Percentiles rank a stretch among this genome's conserved stretches.
Conservation (phyloP, 2,113 vertebrate genomes). For the zebrafish (Danio rerio) region GRCz12tu NC_133180.1:22061501-22062000, state of each 20-base stretch:
- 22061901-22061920: conserved; percentile 54
- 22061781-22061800: conserved; percentile 21
- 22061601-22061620: too few relatives aligned
- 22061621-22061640: too few relatives aligned
- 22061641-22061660: too few relatives aligned
- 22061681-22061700: conserved; percentile 40
- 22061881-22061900: conserved; percentile 54
- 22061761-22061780: conserved; percentile 9
- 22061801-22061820: conserved; percentile 34
- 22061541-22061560: too few relatives aligned
- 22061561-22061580: too few relatives aligned
- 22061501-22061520: too few relatives aligned
- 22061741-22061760: neutral
- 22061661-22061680: too few relatives aligned
- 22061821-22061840: conserved; percentile 50
- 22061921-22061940: conserved; percentile 37
- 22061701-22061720: conserved; percentile 32
- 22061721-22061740: too few relatives aligned
- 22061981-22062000: conserved; percentile 30
- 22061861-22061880: conserved; percentile 36
- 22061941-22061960: conserved; percentile 51
- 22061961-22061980: conserved; percentile 43
- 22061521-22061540: too few relatives aligned
- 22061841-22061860: conserved; percentile 53
- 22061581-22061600: too few relatives aligned